These are phyloP conservation scores for Caenorhabditis macrosperma DNA, from an alignment of 2,888 invertebrate genomes.

Conservation along the genomic window DNA sequence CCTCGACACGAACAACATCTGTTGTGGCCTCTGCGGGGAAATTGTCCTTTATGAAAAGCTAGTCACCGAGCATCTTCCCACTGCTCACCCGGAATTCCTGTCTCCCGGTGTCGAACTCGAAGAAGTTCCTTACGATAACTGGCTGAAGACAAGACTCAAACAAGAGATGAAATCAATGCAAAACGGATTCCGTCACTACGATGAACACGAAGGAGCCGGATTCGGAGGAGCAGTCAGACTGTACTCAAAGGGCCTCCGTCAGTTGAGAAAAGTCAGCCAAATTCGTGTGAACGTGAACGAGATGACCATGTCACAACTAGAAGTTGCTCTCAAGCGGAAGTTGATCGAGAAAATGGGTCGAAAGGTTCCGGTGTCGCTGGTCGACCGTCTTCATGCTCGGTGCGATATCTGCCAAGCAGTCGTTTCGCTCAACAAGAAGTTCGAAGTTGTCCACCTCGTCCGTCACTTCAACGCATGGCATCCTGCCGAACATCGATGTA, in stretches of 20 bases:
- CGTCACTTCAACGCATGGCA: constrained; percentile 80
- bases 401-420: constrained; percentile 78
- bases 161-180: constrained; percentile 68
- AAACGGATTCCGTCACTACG: constrained; percentile 64
- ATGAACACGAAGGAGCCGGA: constrained; percentile 32
- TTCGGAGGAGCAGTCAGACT: constrained; percentile 40
- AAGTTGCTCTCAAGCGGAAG: constrained; percentile 75
- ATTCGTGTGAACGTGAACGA: constrained; percentile 78
- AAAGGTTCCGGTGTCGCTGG: constrained; percentile 76
- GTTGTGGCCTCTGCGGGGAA: constrained; percentile 79
- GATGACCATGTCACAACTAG: constrained; percentile 75
- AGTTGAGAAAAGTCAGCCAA: constrained; percentile 65
- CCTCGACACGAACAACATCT: constrained; percentile 72
- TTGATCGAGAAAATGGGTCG: constrained; percentile 79
- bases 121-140: constrained; percentile 77
- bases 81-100: constrained; percentile 73
- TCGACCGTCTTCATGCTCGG: constrained; percentile 78
- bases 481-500: constrained; percentile 77
- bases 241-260: constrained; percentile 25
- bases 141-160: constrained; percentile 70
- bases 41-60: constrained; percentile 76
- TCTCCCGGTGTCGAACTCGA: constrained; percentile 71
- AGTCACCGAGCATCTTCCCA: constrained; percentile 74
- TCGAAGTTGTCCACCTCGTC: constrained; percentile 78
- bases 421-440: constrained; percentile 79